These are phyloP conservation scores for Cantharis rufa DNA, from an alignment of 2,888 invertebrate species.

Conservation along the genomic window DNA sequence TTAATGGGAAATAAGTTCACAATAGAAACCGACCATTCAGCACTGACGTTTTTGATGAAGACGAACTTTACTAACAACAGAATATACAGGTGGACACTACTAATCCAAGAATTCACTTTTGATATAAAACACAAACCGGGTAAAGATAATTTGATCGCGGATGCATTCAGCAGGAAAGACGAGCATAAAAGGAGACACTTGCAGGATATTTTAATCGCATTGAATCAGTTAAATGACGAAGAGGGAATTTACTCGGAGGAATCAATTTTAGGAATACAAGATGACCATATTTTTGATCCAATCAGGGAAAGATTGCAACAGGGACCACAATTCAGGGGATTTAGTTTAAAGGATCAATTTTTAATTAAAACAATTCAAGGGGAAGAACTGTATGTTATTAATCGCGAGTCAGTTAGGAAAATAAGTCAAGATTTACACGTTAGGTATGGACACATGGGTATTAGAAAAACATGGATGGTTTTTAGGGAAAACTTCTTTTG, in stretches of 20 bases:
- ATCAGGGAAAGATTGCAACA: background rate
- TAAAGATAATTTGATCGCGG: background rate
- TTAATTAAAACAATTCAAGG: background rate
- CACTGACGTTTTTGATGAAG: background rate
- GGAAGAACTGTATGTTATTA: background rate
- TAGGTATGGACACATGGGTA: conserved; percentile 1
- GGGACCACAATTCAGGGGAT: background rate
- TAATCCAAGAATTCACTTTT: background rate
- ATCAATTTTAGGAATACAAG: background rate
- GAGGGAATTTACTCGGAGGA: background rate
- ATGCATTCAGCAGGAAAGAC: background rate
- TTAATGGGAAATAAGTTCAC: background rate
- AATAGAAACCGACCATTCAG: background rate
- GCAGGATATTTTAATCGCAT: background rate
- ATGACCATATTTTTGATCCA: background rate
- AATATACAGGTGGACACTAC: background rate
- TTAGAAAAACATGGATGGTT: conserved; percentile 3
- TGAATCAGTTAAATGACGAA: background rate
- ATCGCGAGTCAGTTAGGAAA: background rate
- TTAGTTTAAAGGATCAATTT: background rate
- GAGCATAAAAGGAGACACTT: background rate
- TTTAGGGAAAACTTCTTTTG: background rate
- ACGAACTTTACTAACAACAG: background rate
- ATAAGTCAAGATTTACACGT: background rate
- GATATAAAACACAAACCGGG: background rate